Evolutionary conservation across 2,888 invertebrate species (phyloP), one percentile per base, ranked within the genome.

Genomic region (Eupithecia dodoneata): DNA sequence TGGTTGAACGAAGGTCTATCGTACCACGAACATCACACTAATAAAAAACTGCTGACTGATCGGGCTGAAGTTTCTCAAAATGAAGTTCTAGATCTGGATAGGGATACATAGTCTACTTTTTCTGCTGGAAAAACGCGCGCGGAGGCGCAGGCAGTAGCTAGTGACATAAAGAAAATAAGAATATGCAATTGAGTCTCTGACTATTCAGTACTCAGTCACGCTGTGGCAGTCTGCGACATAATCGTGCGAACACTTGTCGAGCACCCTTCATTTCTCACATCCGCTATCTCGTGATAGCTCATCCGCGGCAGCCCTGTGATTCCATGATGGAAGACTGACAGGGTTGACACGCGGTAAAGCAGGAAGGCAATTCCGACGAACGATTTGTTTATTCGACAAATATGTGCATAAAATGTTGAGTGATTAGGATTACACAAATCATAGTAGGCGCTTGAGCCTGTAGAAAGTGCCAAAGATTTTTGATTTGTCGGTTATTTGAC

Each of bases 221-320:
- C 18, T 77, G 73, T 77, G 73, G 70, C 75, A 75, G 81, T 76
- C 82, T 79, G 76, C 78, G 81, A 67, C 85, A 88, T 88, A 87
- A 88, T 86, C 89, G 90, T 89, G 92, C 87, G 91, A 91, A 87
- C 86, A 85, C 83, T 83, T 80, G 83, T 84, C 85, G 83, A 81
- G 78, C 76, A 81, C 87, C 89, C 87, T 82, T 82, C 87, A 86
- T 89, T 88, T 87, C 87, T 86, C 87, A 86, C 90, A 90, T 92
- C 92, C 91, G 91, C 87, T 89, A 90, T 59, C 92, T 91, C 90
- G 81, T 89, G 88, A 90, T 89, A 88, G 90, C 72, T 69, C 82
- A 83, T 74, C 83, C 83, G 83, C 80, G 79, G 82, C 87, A 87
- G 83, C 86, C 86, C 86, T 87, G 73, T 75, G 80, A 83, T 83